Base-by-base conservation (phyloP, 2,113 vertebrate genomes). In the Apodemus sylvaticus region DNA sequence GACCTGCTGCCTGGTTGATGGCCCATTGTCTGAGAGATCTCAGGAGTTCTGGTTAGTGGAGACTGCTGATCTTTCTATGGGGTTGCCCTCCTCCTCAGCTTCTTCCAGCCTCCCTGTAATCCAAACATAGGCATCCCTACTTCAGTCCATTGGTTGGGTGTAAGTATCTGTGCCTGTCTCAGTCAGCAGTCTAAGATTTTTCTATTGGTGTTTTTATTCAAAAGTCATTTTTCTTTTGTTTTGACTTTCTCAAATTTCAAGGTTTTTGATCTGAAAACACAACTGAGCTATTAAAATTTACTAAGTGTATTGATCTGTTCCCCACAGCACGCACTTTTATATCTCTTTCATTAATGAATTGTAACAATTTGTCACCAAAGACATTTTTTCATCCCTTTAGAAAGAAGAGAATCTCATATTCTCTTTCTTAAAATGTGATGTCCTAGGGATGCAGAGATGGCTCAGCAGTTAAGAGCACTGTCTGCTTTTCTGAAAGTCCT, bases 321-420 rank as follows among this genome's bases (percentile, higher is more conserved):
- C 94, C 94, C 74, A 94, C 77, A 10, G 29, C 60, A 62, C 60
- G 8, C 9, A 36, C 16, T 96, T 82, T 96, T 97, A 68, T 97
- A 98, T 97, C 91, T 97, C 97, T 97, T 97, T 97, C 94, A 97
- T 97, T 98, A 98, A 97, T 97, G 96, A 96, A 92, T 90, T 60
- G 94, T 66, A 97, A 45, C 34, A 55, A 96, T 96, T 98, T 97
- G 86, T 97, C 96, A 97, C 92, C 74, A 36, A 55, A 89, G 24
- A 55, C 31, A 93, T 97, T 97, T 97, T 89, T 78, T n/a, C 7
- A 86, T 92, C 53, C 94, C 97, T 98, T 96, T 77, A 66, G 93
- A 26, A 74, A 58, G 77, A 48, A 78, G 53, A 87, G 86, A 87
- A 93, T 29, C 36, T 98, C 93, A 95, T 97, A 97, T 97, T 98